Percentiles rank a stretch among this genome's conserved stretches.
phyloP scores from a whole-genome alignment of 2,113 vertebrate genomes.

The Australoheros scitulus region DNA sequence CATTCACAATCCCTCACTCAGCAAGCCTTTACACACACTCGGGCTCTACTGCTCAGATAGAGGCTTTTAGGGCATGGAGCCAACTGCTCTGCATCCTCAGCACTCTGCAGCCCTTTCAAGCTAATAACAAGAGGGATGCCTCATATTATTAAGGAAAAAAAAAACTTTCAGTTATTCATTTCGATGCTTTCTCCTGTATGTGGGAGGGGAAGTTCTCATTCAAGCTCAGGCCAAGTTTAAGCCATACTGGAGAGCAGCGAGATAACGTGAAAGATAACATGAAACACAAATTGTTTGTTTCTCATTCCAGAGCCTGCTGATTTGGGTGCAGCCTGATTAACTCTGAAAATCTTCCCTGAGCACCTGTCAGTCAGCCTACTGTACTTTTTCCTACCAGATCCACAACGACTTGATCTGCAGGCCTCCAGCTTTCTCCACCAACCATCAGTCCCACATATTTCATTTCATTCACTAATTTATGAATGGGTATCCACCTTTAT shows the following conservation, averaged over 20 bases:
- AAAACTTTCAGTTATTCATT: conserved; percentile 8
- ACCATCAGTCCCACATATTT: not conserved
- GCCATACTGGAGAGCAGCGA: not conserved
- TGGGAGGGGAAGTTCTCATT: conserved; percentile 20
- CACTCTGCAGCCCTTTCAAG: conserved; percentile 50
- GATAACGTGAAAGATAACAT: not conserved
- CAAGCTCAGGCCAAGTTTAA: not conserved
- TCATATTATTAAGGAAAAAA: conserved; percentile 37
- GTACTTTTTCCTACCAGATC: not conserved
- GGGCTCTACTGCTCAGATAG: conserved; percentile 27
- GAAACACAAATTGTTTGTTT: not conserved
- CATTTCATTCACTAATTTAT: not conserved
- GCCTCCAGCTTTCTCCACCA: not conserved
- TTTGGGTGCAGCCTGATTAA: not conserved
- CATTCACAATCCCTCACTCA: conserved; percentile 28
- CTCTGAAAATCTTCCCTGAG: not conserved
- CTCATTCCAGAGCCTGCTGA: not conserved
- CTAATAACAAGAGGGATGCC: conserved; percentile 54
- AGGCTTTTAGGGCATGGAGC: conserved; percentile 39
- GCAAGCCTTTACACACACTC: conserved; percentile 32
- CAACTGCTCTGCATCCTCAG: conserved; percentile 49
- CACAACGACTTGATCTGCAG: not conserved
- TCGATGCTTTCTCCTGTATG: not conserved
- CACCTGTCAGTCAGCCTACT: not conserved
- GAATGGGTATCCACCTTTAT: not conserved